Percentiles rank a stretch among this genome's conserved stretches.
Evolutionary conservation across 2,797 vertebrate genomes (phyloP).

Genomic region (Arctocebus calabarensis): DNA sequence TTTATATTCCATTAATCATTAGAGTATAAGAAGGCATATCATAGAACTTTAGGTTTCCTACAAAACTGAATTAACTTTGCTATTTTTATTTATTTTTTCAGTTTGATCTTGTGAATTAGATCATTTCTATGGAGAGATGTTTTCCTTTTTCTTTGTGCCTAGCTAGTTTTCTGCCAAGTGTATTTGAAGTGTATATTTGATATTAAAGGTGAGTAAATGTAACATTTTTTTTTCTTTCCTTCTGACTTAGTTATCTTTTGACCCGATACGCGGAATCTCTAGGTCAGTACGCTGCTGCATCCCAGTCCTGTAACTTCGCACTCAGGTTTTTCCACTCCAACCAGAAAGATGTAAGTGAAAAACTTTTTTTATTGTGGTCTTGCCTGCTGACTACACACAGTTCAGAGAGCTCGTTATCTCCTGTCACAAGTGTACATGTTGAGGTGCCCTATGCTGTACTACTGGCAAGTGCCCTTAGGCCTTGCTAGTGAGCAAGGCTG

Average conservation of each 20-base stretch:
- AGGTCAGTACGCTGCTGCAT: conserved; percentile 97
- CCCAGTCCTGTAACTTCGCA: conserved; percentile 98
- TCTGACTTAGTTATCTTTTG: conserved; percentile 93
- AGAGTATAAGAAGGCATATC: not conserved
- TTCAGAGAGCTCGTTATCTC: not conserved
- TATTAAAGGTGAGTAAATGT: conserved; percentile 22
- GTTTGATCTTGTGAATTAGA: conserved; percentile 24
- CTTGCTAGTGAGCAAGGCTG: not conserved
- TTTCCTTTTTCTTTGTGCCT: conserved; percentile 36
- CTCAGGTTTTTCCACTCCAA: conserved; percentile 99
- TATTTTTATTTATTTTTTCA: not conserved
- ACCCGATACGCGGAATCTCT: conserved; percentile 95
- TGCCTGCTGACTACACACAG: not conserved
- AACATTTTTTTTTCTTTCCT: conserved; percentile 49
- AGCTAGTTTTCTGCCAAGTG: conserved; percentile 37
- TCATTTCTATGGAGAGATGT: not conserved
- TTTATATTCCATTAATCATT: not conserved
- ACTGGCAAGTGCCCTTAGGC: not conserved
- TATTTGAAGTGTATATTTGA: conserved; percentile 10
- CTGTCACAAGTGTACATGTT: not conserved
- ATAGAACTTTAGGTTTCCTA: not conserved
- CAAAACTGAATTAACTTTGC: conserved; percentile 21
- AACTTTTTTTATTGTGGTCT: conserved; percentile 1
- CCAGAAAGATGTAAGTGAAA: conserved; percentile 99
- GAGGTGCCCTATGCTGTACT: not conserved